Evolutionary conservation across 2,888 invertebrate species (phyloP).

Genomic region (Magallana nippona): DNA sequence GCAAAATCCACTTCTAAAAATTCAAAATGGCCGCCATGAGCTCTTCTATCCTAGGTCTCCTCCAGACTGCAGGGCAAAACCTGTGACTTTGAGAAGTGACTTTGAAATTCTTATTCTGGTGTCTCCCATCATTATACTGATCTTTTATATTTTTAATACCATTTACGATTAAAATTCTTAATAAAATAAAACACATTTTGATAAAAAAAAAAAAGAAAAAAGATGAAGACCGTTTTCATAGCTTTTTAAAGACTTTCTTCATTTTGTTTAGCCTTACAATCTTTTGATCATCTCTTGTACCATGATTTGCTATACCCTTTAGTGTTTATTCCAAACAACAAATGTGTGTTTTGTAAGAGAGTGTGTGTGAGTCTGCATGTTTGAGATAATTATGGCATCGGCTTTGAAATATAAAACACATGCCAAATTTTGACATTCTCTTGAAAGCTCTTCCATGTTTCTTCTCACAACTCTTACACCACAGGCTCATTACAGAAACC

Average conservation of each 20-base stretch:
- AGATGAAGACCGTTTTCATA: too few relatives aligned
- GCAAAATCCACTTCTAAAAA: slow-evolving; percentile 28
- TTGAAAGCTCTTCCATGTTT: slow-evolving; percentile 19
- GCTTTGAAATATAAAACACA: background rate
- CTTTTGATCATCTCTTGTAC: too few relatives aligned
- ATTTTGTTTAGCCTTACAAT: too few relatives aligned
- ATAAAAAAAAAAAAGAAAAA: too few relatives aligned
- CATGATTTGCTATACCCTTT: background rate
- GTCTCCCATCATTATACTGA: too few relatives aligned
- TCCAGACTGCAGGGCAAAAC: background rate
- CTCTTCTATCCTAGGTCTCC: background rate
- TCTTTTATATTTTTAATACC: too few relatives aligned
- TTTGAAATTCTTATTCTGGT: background rate
- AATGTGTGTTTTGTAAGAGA: background rate
- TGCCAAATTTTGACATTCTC: slow-evolving; percentile 19
- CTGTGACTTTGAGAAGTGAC: slow-evolving; percentile 14
- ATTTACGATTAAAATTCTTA: too few relatives aligned
- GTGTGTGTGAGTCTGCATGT: background rate
- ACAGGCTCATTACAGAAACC: background rate
- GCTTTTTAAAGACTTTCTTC: too few relatives aligned
- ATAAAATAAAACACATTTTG: too few relatives aligned
- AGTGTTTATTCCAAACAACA: background rate
- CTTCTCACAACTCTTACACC: slow-evolving; percentile 17
- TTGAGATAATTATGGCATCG: background rate
- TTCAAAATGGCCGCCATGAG: slow-evolving; percentile 4